These are phyloP conservation scores for Myrmophylax atrothorax DNA, from an alignment of 2,113 vertebrate genomes.

Conservation along the genomic window DNA sequence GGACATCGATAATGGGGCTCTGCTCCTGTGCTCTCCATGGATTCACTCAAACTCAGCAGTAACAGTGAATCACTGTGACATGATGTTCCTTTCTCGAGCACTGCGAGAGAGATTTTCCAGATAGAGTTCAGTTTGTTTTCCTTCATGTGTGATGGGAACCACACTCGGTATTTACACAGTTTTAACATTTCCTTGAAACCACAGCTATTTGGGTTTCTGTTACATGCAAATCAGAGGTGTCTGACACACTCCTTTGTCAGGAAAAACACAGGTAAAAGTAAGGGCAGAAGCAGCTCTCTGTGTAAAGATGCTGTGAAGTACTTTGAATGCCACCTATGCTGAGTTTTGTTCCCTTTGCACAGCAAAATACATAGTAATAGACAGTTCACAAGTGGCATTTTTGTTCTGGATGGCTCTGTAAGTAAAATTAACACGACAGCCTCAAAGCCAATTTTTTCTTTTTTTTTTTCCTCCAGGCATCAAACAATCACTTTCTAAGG, in stretches of 20 bases:
- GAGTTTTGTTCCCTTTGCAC: neutral
- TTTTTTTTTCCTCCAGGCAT: neutral
- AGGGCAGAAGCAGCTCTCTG: neutral
- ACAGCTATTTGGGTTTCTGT: neutral
- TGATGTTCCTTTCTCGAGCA: constrained; percentile 13
- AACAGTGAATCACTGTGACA: constrained; percentile 49
- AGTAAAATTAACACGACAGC: neutral
- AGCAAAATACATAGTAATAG: neutral
- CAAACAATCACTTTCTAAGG: neutral
- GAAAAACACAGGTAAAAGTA: neutral
- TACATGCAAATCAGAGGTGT: neutral
- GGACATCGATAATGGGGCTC: neutral
- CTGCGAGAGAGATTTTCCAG: constrained; percentile 56
- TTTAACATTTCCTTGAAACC: neutral
- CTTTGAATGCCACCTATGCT: neutral
- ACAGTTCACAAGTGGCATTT: neutral
- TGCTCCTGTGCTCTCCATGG: neutral
- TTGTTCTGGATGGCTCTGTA: neutral
- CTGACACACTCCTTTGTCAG: neutral
- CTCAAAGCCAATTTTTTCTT: neutral
- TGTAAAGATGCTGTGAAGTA: neutral
- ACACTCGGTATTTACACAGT: constrained; percentile 26
- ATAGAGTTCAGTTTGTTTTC: constrained; percentile 47
- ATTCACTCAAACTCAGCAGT: neutral
- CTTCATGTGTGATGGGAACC: constrained; percentile 34